These are phyloP conservation scores for Pollenia angustigena DNA, from an alignment of 2,888 invertebrate species.

Conservation along the genomic window DNA sequence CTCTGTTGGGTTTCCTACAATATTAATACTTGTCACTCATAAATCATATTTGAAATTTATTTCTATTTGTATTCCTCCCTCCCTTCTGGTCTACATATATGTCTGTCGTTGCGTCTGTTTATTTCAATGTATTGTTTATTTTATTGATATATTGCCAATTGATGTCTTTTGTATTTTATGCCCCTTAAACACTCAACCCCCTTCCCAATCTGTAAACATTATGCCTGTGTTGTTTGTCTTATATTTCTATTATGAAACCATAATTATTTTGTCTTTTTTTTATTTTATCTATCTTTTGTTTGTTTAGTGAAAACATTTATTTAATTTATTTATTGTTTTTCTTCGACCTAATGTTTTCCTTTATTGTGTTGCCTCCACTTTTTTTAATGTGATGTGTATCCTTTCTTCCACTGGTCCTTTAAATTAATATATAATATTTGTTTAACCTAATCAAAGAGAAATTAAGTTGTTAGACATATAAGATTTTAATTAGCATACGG, in stretches of 20 bases:
- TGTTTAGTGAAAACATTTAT: constrained; percentile 47
- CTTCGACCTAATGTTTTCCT: background rate
- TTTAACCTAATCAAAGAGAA: background rate
- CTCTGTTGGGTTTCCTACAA: background rate
- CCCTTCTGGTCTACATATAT: background rate
- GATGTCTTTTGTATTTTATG: constrained; percentile 40
- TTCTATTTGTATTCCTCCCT: constrained; percentile 32
- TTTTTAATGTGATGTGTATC: no score
- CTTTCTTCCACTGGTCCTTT: background rate
- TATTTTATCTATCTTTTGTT: constrained; percentile 46
- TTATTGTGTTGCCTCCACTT: background rate
- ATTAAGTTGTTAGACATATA: constrained; percentile 34
- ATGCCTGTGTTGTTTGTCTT: constrained; percentile 8
- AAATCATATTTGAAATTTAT: constrained; percentile 63
- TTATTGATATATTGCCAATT: constrained; percentile 59
- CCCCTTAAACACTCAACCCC: background rate
- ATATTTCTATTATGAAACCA: constrained; percentile 42
- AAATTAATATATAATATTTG: background rate
- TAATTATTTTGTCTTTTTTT: constrained; percentile 62
- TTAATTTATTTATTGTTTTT: constrained; percentile 60
- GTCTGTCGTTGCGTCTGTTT: background rate
- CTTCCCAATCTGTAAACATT: background rate
- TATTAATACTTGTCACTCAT: constrained; percentile 49
- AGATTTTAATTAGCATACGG: constrained; percentile 26
- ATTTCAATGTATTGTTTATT: constrained; percentile 53